Base-by-base conservation (phyloP, 2,797 vertebrate species). In the Macropodus opercularis region DNA sequence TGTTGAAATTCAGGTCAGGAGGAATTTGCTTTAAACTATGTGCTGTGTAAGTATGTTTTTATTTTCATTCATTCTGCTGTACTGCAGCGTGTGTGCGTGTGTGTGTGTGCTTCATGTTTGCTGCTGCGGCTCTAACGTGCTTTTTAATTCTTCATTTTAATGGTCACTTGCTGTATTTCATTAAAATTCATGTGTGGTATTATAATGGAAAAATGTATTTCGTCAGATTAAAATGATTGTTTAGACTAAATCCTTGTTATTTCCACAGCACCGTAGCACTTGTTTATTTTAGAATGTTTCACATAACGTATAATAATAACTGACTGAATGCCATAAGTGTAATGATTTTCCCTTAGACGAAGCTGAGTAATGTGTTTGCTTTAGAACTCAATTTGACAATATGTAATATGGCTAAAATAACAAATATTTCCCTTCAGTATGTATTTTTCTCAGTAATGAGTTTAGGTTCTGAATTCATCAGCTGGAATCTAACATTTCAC, bases 1-100 rank as follows among this genome's bases (percentile, higher is more conserved):
- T 86, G 83, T 81, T 78, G 73, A 81, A 85, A 90, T 88, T 72
- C 84, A 89, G 90, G 84, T 86, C 87, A 89, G 69, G n/a, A 53
- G 57, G 32, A 73, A 70, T 63, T 47, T 75, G 12, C 69, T 67
- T 32, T 42, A 44, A 72, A 46, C 68, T 63, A 38, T 42, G 26
- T 54, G 21, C 49, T 56, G 13, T 40, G 26, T 56, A 23, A 54
- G 51, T 13, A 35, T 52, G 3, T 10, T 18, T 22, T 23, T 27
- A 6, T 32, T 14, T 22, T 17, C 3, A 40, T 39, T 19, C 13
- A n/a, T n/a, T n/a, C n/a, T n/a, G n/a, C n/a, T n/a, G n/a, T n/a
- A n/a, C n/a, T n/a, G n/a, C n/a, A n/a, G n/a, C n/a, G n/a, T n/a
- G n/a, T n/a, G n/a, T n/a, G n/a, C n/a, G n/a, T n/a, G n/a, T n/a